These are phyloP conservation scores for Molossus molossus DNA, from an alignment of 2,797 vertebrate species.

Conservation along the genomic window DNA sequence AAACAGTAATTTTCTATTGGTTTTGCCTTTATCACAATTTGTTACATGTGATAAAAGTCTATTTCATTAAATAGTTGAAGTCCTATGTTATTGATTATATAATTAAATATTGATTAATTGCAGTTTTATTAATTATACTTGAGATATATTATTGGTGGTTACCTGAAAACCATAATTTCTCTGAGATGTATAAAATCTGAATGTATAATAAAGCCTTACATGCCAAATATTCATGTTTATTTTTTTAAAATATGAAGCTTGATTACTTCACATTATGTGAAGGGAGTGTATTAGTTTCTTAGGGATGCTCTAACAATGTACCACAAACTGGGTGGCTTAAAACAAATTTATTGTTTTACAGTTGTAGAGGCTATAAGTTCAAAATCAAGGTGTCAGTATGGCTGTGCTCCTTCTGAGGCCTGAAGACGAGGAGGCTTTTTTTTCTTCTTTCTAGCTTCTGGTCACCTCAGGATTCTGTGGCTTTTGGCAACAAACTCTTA, in stretches of 20 bases:
- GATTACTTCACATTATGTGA: neutral
- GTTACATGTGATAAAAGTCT: neutral
- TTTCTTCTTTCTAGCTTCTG: neutral
- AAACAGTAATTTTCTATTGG: neutral
- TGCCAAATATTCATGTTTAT: neutral
- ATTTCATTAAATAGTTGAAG: neutral
- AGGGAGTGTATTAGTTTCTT: neutral
- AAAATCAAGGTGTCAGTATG: neutral
- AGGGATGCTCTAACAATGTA: neutral
- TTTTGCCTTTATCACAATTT: neutral
- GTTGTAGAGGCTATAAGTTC: neutral
- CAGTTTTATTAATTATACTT: neutral
- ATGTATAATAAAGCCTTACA: neutral
- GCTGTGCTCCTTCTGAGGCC: neutral
- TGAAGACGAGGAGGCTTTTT: neutral
- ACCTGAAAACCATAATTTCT: constrained; percentile 4
- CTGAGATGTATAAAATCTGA: constrained; percentile 2
- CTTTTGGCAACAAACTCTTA: neutral
- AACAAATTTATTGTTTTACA: neutral
- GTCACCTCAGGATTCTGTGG: neutral
- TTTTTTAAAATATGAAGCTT: neutral
- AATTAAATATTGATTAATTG: neutral
- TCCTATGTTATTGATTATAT: neutral
- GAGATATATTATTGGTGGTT: constrained; percentile 12
- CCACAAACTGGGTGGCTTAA: neutral